A percentile compares a stretch with the other conserved stretches of the same genome.
These are phyloP conservation scores for Oscarella lobularis DNA, from an alignment of 37 sponge, comb jelly and placozoan species.

Conservation along the genomic window DNA sequence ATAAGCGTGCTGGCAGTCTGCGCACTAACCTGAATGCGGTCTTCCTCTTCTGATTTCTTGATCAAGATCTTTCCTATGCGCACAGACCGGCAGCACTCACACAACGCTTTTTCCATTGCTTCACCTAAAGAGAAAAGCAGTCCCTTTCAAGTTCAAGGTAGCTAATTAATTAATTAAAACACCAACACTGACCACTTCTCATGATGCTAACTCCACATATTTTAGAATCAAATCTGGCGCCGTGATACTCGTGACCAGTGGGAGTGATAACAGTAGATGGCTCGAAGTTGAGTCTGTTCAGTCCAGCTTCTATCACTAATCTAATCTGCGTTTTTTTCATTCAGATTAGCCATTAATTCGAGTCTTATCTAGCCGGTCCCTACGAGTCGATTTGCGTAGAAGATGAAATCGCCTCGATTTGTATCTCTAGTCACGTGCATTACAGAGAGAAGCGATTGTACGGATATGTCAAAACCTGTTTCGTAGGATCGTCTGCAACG, in stretches of 20 bases:
- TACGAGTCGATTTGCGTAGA: slow-evolving; percentile 69
- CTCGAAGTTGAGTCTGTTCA: too few relatives aligned
- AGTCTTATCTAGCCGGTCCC: background rate
- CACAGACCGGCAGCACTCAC: slow-evolving; percentile 82
- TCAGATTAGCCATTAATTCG: background rate
- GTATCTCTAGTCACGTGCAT: slow-evolving; percentile 31
- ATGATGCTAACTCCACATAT: slow-evolving; percentile 94
- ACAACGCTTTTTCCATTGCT: slow-evolving; percentile 87
- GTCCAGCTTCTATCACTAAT: slow-evolving; percentile 81
- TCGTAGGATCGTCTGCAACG: slow-evolving; percentile 60
- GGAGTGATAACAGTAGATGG: background rate
- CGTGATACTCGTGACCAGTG: slow-evolving; percentile 59
- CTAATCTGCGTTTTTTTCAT: too few relatives aligned
- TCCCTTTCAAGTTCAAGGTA: too few relatives aligned
- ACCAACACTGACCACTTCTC: slow-evolving; percentile 59
- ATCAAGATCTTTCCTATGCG: slow-evolving; percentile 91
- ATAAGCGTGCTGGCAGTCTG: too few relatives aligned
- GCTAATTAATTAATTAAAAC: too few relatives aligned
- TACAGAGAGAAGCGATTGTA: background rate
- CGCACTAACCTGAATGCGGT: too few relatives aligned
- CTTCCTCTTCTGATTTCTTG: too few relatives aligned
- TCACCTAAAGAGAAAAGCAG: slow-evolving; percentile 54
- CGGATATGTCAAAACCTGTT: slow-evolving; percentile 33
- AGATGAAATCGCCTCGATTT: slow-evolving; percentile 61
- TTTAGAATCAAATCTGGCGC: slow-evolving; percentile 56